A percentile compares a stretch with the other conserved stretches of the same genome.
These are phyloP conservation scores for Trematomus bernacchii DNA, from an alignment of 2,797 vertebrate genomes.

Conservation along the genomic window DNA sequence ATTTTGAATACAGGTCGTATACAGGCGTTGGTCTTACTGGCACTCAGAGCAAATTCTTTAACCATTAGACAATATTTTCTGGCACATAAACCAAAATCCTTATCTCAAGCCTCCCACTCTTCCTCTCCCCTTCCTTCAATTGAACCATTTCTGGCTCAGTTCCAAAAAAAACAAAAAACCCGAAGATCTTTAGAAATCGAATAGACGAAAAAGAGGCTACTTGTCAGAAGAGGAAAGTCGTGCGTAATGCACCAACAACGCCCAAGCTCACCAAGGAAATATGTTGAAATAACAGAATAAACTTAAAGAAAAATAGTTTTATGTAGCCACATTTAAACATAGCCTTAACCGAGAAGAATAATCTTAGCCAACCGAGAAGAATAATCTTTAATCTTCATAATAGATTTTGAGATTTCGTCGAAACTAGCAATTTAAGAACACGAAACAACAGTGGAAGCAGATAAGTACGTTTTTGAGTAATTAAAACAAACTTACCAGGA, in stretches of 20 bases:
- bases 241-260: constrained; percentile 11
- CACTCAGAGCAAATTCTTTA: constrained; percentile 62
- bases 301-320: background rate
- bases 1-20: background rate
- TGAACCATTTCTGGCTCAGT: background rate
- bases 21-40: constrained; percentile 68
- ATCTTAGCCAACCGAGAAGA: no score
- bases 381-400: background rate
- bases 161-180: background rate
- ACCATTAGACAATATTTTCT: constrained; percentile 36
- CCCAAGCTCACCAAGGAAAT: background rate
- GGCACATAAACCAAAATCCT: constrained; percentile 12
- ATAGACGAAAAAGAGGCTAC: background rate
- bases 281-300: background rate
- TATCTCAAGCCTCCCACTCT: constrained; percentile 29
- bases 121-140: background rate
- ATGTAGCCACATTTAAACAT: no score
- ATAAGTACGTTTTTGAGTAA: accelerated
- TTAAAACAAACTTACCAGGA: constrained; percentile 56
- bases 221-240: no score
- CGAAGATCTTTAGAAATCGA: accelerated
- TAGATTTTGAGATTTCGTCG: accelerated
- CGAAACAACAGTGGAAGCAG: background rate
- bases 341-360: no score
- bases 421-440: background rate